Percentiles rank a stretch among this genome's conserved stretches.
Evolutionary conservation across 2,797 vertebrate species (phyloP).

Genomic region (Paedocypris micromegethes): DNA sequence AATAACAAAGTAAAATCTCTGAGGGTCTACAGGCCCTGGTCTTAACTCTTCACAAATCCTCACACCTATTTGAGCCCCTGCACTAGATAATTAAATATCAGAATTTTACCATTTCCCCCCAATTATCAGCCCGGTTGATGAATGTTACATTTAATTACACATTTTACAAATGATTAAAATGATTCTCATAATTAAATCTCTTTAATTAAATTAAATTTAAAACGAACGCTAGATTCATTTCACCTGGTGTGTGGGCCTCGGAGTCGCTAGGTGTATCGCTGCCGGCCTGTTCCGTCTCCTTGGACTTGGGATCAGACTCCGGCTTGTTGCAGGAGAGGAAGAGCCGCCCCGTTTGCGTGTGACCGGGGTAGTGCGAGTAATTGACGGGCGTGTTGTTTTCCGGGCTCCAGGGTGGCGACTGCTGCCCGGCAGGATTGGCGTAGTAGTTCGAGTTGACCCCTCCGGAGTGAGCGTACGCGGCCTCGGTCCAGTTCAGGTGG

Average conservation of each 20-base stretch:
- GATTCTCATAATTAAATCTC: too few species aligned
- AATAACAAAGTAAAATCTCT: too few species aligned
- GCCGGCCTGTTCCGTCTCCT: conserved; percentile 43
- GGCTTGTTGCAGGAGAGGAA: conserved; percentile 39
- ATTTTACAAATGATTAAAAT: too few species aligned
- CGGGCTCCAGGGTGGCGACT: conserved; percentile 51
- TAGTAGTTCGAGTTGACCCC: conserved; percentile 51
- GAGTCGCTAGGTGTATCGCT: conserved; percentile 63
- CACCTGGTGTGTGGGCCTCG: conserved; percentile 63
- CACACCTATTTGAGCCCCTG: too few species aligned
- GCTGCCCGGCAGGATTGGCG: conserved; percentile 35
- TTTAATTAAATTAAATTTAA: too few species aligned
- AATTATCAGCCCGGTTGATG: too few species aligned
- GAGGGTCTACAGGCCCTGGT: too few species aligned
- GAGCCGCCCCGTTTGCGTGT: conserved; percentile 45
- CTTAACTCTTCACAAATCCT: too few species aligned
- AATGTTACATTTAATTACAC: too few species aligned
- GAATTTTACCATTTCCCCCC: too few species aligned
- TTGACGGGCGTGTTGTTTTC: conserved; percentile 35
- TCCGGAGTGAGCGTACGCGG: conserved; percentile 45
- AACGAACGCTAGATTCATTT: too few species aligned
- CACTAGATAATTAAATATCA: too few species aligned
- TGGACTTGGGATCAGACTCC: not conserved
- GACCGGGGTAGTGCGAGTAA: conserved; percentile 49
- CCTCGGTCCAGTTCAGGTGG: conserved; percentile 55